A percentile compares a stretch with the other conserved stretches of the same genome.
phyloP scores from a whole-genome alignment of 2,888 invertebrate species.

The Spilarctia lutea region DNA sequence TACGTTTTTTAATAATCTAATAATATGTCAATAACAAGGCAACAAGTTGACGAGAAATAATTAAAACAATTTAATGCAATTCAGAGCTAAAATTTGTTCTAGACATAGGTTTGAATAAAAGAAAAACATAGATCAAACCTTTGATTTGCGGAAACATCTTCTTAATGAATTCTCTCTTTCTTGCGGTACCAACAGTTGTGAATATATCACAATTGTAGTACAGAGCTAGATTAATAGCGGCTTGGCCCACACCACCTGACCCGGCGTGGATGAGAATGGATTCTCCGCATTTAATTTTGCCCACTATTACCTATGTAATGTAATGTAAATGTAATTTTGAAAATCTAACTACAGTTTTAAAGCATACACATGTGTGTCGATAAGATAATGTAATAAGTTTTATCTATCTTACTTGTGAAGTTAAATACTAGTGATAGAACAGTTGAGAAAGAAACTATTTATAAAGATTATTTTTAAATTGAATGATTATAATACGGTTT shows the following conservation, averaged over 20 bases:
- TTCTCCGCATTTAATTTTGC: constrained; percentile 93
- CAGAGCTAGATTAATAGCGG: constrained; percentile 97
- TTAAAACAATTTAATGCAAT: too few relatives aligned
- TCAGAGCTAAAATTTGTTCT: not conserved
- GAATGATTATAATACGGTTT: too few relatives aligned
- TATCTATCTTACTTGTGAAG: too few relatives aligned
- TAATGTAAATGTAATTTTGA: not conserved
- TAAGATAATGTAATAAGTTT: too few relatives aligned
- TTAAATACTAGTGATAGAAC: too few relatives aligned
- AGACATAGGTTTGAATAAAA: not conserved
- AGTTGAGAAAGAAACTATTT: too few relatives aligned
- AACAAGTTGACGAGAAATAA: too few relatives aligned
- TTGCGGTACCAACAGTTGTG: constrained; percentile 96
- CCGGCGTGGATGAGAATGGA: constrained; percentile 98
- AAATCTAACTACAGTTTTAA: not conserved
- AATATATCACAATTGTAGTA: constrained; percentile 95
- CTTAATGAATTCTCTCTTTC: constrained; percentile 95
- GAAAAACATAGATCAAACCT: constrained; percentile 65
- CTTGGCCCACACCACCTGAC: constrained; percentile 98
- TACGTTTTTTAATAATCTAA: too few relatives aligned
- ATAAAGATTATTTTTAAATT: too few relatives aligned
- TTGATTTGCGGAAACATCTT: constrained; percentile 93
- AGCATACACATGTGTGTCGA: too few relatives aligned
- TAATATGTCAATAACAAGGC: too few relatives aligned
- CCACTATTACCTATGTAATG: constrained; percentile 81